phyloP scores from a whole-genome alignment of 2,113 vertebrate species.

The Myotis brandtii region DNA sequence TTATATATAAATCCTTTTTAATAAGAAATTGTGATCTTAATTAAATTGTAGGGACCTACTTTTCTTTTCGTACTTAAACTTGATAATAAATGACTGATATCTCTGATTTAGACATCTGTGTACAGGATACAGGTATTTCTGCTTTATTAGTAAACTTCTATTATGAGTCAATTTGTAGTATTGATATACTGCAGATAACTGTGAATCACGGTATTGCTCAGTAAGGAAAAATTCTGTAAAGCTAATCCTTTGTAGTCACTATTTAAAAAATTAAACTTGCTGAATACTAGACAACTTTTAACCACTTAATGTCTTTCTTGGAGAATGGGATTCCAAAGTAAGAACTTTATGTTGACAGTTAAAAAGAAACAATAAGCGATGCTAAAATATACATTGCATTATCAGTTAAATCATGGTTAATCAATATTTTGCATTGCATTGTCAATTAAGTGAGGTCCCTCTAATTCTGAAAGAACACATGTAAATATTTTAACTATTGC shows the following conservation, averaged over 20 bases:
- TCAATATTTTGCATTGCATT: neutral
- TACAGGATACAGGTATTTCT: neutral
- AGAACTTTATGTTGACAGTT: neutral
- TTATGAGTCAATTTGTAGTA: neutral
- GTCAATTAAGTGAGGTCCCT: neutral
- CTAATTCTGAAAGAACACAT: neutral
- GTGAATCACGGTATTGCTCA: neutral
- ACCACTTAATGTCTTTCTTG: conserved; percentile 13
- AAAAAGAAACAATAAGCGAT: neutral
- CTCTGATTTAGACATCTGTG: neutral
- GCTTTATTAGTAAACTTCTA: neutral
- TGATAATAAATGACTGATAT: neutral
- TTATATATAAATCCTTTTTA: neutral
- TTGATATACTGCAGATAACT: neutral
- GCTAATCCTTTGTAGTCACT: neutral
- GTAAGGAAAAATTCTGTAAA: neutral
- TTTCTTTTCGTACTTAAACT: neutral
- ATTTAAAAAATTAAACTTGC: conserved; percentile 1
- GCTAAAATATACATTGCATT: neutral
- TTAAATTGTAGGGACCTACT: neutral
- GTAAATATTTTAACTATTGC: neutral
- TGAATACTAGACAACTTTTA: conserved; percentile 3
- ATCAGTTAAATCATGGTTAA: neutral
- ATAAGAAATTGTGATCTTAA: neutral
- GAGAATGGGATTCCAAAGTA: neutral